Evolutionary conservation across 1,140 invertebrate genomes (phyloP), one percentile per base, ranked within the genome.

Genomic region (Myzus persicae): DNA sequence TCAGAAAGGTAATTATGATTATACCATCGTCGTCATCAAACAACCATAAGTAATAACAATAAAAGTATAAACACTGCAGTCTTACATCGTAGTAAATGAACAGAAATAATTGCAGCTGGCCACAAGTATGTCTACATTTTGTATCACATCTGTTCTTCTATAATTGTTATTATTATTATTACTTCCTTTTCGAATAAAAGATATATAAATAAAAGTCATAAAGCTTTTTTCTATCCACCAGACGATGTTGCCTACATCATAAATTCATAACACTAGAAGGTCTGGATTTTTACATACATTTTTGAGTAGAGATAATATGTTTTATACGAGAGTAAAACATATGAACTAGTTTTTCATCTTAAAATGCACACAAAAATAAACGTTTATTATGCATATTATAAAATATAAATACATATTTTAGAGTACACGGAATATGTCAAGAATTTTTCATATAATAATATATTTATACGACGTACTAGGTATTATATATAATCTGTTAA

Each of bases 81-180:
- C 59, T 76, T 36, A 5, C n/a, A 14, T 24, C 18, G 31, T n/a
- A 76, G n/a, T 5, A 18, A n/a, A 14, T 76, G 31, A 76, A 76
- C n/a, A 76, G 31, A 76, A n/a, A 76, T 14, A 76, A 76, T 76
- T 76, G 31, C n/a, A 76, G 59, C 31, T n/a, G 14, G 59, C n/a
- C 14, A 11, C 31, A 76, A n/a, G 5, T 76, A 67, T n/a, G 11
- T 76, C 59, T n/a, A 76, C 36, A 76, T 76, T 36, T 76, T 76
- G n/a, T 76, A n/a, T 36, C 59, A 31, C 59, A 76, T 76, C 59
- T 76, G 59, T n/a, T 76, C 31, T n/a, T 36, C 14, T 76, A 76
- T n/a, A 76, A 76, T 76, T 36, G 59, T 67, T 67, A 76, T 76
- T 36, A 76, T 76, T 76, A 76, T 76, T 76, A 76, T 76, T 76